These are phyloP conservation scores for Sylvicapra grimmia DNA, from an alignment of 2,113 vertebrate genomes.

Conservation along the genomic window DNA sequence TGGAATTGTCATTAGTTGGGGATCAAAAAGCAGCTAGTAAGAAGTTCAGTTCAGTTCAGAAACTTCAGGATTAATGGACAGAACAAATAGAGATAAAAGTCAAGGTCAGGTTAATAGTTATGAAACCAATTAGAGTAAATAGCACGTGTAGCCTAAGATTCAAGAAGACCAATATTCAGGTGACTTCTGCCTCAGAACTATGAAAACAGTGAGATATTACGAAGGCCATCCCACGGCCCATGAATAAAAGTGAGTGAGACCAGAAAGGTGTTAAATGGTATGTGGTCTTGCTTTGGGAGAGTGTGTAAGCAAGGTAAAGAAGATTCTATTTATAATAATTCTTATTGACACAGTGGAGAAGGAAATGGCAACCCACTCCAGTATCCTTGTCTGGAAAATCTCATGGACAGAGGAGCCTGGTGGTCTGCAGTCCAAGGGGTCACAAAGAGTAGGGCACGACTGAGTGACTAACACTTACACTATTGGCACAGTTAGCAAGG, in stretches of 20 bases:
- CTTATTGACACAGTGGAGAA: background rate
- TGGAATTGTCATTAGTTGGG: background rate
- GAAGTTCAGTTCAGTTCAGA: background rate
- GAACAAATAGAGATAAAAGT: background rate
- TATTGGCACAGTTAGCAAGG: background rate
- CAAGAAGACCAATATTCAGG: background rate
- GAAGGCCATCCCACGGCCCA: background rate
- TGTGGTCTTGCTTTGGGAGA: background rate
- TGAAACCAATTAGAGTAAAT: background rate
- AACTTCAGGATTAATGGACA: background rate
- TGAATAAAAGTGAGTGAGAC: background rate
- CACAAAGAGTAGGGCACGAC: background rate
- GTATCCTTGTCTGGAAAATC: background rate
- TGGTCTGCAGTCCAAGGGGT: background rate
- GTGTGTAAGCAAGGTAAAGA: background rate
- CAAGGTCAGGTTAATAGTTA: background rate
- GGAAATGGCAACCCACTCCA: background rate
- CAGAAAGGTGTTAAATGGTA: background rate
- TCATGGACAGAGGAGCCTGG: background rate
- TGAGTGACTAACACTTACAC: rapidly evolving
- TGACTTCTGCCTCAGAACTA: background rate
- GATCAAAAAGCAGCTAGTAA: background rate
- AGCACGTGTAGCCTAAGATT: background rate
- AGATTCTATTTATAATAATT: background rate
- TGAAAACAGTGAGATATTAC: background rate